These are phyloP conservation scores for Pongo abelii DNA, from an alignment of 2,113 vertebrate species.

Conservation along the genomic window DNA sequence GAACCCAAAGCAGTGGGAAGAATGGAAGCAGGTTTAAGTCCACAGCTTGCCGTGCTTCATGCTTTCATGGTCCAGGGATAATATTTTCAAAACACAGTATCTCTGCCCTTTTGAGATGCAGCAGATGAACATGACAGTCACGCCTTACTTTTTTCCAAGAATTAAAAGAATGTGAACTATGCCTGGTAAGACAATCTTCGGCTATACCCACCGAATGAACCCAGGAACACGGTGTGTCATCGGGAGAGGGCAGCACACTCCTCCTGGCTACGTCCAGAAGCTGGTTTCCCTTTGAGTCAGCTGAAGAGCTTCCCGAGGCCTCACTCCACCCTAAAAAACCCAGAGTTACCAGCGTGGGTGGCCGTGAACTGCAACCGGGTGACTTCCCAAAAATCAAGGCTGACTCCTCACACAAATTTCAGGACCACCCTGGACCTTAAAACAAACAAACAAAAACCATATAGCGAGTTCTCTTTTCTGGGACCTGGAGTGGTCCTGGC, in stretches of 20 bases:
- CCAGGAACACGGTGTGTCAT: fast-evolving
- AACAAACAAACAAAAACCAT: not conserved
- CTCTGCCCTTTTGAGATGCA: not conserved
- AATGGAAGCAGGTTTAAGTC: not conserved
- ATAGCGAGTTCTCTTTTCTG: not conserved
- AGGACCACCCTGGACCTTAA: not conserved
- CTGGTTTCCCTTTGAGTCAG: no score
- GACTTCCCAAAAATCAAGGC: not conserved
- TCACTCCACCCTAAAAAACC: not conserved
- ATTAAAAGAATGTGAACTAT: not conserved
- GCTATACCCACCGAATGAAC: not conserved
- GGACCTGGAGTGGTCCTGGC: not conserved
- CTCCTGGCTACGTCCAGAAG: no score
- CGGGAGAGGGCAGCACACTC: not conserved
- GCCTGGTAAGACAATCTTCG: not conserved
- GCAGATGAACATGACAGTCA: not conserved
- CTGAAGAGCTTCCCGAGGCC: not conserved
- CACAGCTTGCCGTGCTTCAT: not conserved
- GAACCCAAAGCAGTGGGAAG: not conserved
- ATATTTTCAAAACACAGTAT: not conserved
- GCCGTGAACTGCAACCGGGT: not conserved
- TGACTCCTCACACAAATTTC: not conserved
- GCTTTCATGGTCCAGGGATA: not conserved
- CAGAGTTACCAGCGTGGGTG: no score
- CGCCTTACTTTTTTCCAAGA: not conserved